Percentiles rank a stretch among this genome's conserved stretches.
Evolutionary conservation across 1,140 invertebrate genomes (phyloP).

Genomic region (Diorhabda carinulata): DNA sequence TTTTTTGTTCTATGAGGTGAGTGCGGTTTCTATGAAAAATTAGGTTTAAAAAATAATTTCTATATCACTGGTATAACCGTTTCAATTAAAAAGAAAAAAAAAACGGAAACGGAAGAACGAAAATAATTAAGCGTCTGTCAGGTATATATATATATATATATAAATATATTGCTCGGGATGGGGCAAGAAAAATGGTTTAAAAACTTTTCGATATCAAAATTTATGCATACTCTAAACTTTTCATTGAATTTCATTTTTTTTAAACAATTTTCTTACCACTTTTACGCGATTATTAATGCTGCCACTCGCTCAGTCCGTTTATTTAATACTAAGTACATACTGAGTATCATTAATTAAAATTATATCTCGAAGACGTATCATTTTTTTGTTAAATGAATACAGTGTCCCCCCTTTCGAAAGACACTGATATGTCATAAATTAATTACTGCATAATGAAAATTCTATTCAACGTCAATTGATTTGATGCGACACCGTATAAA

Average conservation of each 20-base stretch:
- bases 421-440: too few relatives aligned
- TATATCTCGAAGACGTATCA: too few relatives aligned
- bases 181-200: background rate
- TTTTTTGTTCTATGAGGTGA: constrained; percentile 31
- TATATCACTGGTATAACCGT: constrained; percentile 28
- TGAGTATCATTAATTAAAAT: background rate
- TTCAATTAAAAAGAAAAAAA: constrained; percentile 14
- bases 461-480: too few relatives aligned
- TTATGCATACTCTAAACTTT: too few relatives aligned
- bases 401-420: too few relatives aligned
- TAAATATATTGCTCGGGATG: constrained; percentile 15
- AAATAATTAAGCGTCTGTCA: constrained; percentile 23
- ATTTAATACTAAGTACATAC: background rate
- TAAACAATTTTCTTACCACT: too few relatives aligned
- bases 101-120: background rate
- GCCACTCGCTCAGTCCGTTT: constrained; percentile 28
- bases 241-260: too few relatives aligned
- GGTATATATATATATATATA: background rate
- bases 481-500: too few relatives aligned
- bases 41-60: constrained; percentile 26
- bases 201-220: background rate
- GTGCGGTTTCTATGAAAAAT: constrained; percentile 32
- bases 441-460: too few relatives aligned
- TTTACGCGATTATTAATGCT: constrained; percentile 15
- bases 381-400: too few relatives aligned